Percentiles rank a stretch among this genome's conserved stretches.
phyloP scores from a whole-genome alignment of 2,113 vertebrate genomes.

The Brachyhypopomus gauderio region DNA sequence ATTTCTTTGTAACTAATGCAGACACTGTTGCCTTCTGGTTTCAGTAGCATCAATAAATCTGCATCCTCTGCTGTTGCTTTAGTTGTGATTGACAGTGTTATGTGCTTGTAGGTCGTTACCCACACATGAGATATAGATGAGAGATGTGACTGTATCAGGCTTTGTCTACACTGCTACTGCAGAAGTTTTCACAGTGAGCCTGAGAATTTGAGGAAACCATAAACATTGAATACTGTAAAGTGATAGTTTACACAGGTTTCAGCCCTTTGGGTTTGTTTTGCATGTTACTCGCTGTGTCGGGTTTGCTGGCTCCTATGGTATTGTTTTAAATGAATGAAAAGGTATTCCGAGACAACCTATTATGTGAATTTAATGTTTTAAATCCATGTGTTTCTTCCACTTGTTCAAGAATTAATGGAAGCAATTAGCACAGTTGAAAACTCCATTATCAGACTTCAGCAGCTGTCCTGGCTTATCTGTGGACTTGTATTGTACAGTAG shows the following conservation, averaged over 20 bases:
- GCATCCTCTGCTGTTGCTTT: not conserved
- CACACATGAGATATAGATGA: not conserved
- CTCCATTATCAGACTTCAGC: conserved; percentile 3
- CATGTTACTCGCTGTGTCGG: not conserved
- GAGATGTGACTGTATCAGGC: not conserved
- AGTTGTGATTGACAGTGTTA: not conserved
- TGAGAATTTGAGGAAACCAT: not conserved
- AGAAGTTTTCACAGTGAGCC: not conserved
- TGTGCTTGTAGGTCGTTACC: not conserved
- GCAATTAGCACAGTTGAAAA: not conserved
- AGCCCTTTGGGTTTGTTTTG: not conserved
- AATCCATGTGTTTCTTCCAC: not conserved
- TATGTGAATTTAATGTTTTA: not conserved
- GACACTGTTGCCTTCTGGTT: not conserved
- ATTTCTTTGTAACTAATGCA: not conserved
- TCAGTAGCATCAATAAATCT: not conserved
- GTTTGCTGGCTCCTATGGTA: not conserved
- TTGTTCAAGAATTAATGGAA: conserved; percentile 8
- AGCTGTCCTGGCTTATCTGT: not conserved
- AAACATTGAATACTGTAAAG: not conserved
- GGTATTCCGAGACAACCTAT: not conserved
- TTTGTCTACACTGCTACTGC: not conserved
- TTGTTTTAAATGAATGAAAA: not conserved
- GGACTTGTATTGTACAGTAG: not conserved
- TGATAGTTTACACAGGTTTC: not conserved